Evolutionary conservation across 2,113 vertebrate genomes (phyloP).

Genomic region (Eonycteris spelaea): DNA sequence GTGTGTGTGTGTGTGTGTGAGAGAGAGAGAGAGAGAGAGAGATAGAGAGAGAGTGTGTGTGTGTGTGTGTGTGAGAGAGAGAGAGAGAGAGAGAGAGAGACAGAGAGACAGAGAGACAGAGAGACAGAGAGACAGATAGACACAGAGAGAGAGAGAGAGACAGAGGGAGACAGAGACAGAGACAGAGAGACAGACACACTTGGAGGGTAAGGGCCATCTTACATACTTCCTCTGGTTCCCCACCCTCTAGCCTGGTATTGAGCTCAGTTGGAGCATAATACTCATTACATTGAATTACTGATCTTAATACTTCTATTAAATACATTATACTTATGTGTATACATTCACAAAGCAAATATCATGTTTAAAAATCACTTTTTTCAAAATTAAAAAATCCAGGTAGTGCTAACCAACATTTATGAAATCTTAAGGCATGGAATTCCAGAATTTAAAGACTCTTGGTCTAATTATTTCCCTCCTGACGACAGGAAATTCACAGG

Average conservation of each 20-base stretch:
- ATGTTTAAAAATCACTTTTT: not conserved
- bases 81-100: too few relatives aligned
- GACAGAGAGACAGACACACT: not conserved
- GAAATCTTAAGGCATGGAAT: not conserved
- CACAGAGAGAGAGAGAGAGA: too few relatives aligned
- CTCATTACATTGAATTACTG: not conserved
- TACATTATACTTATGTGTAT: not conserved
- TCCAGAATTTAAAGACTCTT: not conserved
- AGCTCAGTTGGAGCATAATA: not conserved
- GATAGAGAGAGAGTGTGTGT: not conserved
- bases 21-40: too few relatives aligned
- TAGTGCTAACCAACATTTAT: not conserved
- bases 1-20: not conserved
- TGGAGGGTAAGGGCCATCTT: not conserved
- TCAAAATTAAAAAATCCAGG: not conserved
- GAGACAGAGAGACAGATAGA: too few relatives aligned
- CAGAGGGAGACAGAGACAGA: too few relatives aligned
- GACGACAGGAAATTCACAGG: not conserved
- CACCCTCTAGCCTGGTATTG: not conserved
- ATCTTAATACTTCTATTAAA: not conserved
- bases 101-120: too few relatives aligned
- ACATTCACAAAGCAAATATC: not conserved
- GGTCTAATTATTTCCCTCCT: not conserved
- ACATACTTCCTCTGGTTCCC: not conserved
- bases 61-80: not conserved